Percentiles rank a stretch among this genome's conserved stretches.
Evolutionary conservation across 2,888 invertebrate genomes (phyloP).

Genomic region (Drosophila flavopinicola): DNA sequence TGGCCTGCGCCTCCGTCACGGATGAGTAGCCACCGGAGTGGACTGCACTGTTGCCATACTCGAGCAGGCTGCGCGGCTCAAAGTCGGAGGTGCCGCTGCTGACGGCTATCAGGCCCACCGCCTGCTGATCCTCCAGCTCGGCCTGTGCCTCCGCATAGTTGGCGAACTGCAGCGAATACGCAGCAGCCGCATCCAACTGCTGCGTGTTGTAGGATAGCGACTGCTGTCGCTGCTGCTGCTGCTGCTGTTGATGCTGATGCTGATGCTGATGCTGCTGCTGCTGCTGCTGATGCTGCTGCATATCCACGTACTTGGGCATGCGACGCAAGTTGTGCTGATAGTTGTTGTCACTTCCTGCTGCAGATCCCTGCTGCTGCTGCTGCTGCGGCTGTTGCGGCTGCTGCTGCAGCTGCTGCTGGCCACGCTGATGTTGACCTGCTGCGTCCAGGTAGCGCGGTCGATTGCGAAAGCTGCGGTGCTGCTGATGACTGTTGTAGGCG

Average conservation of each 20-base stretch:
- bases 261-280: conserved; percentile 17
- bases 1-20: conserved; percentile 46
- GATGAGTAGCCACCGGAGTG: conserved; percentile 41
- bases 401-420: conserved; percentile 25
- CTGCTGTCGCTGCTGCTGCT: conserved; percentile 48
- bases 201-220: conserved; percentile 59
- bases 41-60: conserved; percentile 11
- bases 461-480: conserved; percentile 64
- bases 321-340: too few relatives aligned
- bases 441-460: conserved; percentile 52
- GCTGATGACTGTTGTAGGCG: conserved; percentile 35
- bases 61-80: conserved; percentile 35
- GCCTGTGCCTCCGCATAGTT: conserved; percentile 10
- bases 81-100: conserved; percentile 54
- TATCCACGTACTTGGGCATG: conserved; percentile 26
- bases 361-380: not conserved
- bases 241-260: too few relatives aligned
- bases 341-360: too few relatives aligned
- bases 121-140: conserved; percentile 17
- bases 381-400: conserved; percentile 1
- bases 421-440: conserved; percentile 19
- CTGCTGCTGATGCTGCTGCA: conserved; percentile 51
- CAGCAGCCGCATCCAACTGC: conserved; percentile 32
- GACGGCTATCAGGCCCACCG: conserved; percentile 11
- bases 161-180: not conserved